These are phyloP conservation scores for Lasioglossum lativentre DNA, from an alignment of 2,888 invertebrate genomes.

Conservation along the genomic window DNA sequence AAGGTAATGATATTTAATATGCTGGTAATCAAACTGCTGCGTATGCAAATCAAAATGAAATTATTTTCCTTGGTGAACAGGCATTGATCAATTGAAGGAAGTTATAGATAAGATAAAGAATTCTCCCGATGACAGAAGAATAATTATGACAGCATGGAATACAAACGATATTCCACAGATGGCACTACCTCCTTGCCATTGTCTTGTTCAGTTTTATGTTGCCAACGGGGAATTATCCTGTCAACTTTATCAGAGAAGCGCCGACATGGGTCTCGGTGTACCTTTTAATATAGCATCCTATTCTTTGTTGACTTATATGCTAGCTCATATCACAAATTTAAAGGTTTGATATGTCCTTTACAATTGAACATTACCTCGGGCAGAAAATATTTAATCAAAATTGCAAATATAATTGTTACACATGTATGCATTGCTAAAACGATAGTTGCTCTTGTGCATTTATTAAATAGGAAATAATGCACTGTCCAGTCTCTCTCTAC, in stretches of 20 bases:
- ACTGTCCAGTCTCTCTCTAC: not conserved
- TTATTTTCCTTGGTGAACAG: slow-evolving; percentile 84
- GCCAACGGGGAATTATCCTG: slow-evolving; percentile 93
- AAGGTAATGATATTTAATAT: slow-evolving; percentile 77
- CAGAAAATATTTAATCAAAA: not conserved
- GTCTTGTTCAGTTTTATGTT: slow-evolving; percentile 97
- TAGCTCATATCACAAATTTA: slow-evolving; percentile 96
- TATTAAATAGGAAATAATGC: not conserved
- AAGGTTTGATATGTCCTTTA: slow-evolving; percentile 86
- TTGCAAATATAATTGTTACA: not conserved
- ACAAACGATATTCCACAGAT: slow-evolving; percentile 94
- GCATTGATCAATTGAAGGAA: slow-evolving; percentile 95
- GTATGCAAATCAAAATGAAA: not conserved
- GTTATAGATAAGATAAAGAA: slow-evolving; percentile 92
- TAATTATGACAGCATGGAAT: slow-evolving; percentile 98
- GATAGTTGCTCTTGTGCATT: not conserved
- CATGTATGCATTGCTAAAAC: not conserved
- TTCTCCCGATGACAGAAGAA: slow-evolving; percentile 94
- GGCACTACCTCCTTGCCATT: slow-evolving; percentile 99
- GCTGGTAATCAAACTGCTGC: not conserved
- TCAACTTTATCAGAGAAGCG: slow-evolving; percentile 97
- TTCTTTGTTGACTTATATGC: slow-evolving; percentile 96
- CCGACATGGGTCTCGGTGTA: slow-evolving; percentile 99
- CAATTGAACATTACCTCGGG: not conserved
- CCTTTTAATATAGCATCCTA: slow-evolving; percentile 99